Evolutionary conservation across 2,113 vertebrate species (phyloP), one percentile per base, ranked within the genome.

Genomic region (Abramis brama): DNA sequence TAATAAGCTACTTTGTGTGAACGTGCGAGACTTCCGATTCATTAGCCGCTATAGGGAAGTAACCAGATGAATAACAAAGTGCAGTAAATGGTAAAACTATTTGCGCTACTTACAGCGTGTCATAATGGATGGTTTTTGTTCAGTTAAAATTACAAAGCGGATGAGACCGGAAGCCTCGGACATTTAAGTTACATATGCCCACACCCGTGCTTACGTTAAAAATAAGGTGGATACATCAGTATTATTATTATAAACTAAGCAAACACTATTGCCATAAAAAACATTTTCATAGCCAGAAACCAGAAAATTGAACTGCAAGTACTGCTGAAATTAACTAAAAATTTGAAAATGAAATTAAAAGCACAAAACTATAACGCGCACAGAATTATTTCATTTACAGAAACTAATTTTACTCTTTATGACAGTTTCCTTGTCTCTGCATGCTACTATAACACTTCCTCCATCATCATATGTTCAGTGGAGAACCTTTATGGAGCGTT

Each of bases 401-500:
- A 25, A 74, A 33, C 33, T 6, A 7, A 33, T 43, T 25, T n/a
- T n/a, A 23, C 19, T 43, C 68, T 52, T 27, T 25, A 13, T 64
- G 10, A 82, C 36, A 27, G 25, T n/a, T 2, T 50, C 0, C 62
- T 11, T 81, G 2, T 76, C 27, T n/a, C n/a, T 71, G 6, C 7
- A 9, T 55, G 1, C 19, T 27, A 45, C 12, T 30, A 27, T 23
- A 4, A 47, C 25, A 2, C 55, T 7, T 3, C 12, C 79, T 19
- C 50, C 21, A 78, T 78, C 77, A 8, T 39, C 43, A 50, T 43
- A 27, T 80, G 6, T 1, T 27, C 91, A 99, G 97, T 99, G 83
- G 98, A 98, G 86, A 97, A 91, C 57, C 92, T 99, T 36, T 97
- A 97, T 70, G 4, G 91, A 0, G 97, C 97, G 0, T 94, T 99